Evolutionary conservation across 2,888 invertebrate species (phyloP).

Genomic region (Dascillus cervinus): DNA sequence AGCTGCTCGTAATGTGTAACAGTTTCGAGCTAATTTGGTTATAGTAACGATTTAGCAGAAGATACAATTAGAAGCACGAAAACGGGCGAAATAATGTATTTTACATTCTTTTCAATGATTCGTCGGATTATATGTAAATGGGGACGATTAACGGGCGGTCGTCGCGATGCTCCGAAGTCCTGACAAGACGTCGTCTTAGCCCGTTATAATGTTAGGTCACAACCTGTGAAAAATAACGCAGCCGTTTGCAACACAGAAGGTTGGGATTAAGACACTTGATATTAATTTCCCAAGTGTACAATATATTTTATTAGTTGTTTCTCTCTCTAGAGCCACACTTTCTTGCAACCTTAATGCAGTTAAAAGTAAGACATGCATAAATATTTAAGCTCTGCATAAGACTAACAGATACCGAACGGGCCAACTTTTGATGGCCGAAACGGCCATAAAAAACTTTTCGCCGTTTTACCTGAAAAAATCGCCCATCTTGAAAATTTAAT

Average conservation of each 20-base stretch:
- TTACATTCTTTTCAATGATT: too few relatives aligned
- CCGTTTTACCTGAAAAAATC: constrained; percentile 15
- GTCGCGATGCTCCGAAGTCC: constrained; percentile 23
- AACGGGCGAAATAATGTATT: too few relatives aligned
- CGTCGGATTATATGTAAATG: constrained; percentile 28
- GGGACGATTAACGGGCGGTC: constrained; percentile 29
- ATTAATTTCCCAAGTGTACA: constrained; percentile 45
- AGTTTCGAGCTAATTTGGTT: too few relatives aligned
- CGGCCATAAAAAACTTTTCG: constrained; percentile 18
- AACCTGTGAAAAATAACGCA: constrained; percentile 41
- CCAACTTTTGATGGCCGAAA: constrained; percentile 24
- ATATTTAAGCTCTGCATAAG: constrained; percentile 32
- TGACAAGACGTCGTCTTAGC: constrained; percentile 34
- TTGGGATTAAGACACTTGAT: constrained; percentile 45
- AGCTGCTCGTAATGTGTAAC: too few relatives aligned
- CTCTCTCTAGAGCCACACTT: constrained; percentile 37
- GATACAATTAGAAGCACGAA: too few relatives aligned
- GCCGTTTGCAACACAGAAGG: constrained; percentile 40
- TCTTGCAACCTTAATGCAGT: constrained; percentile 39
- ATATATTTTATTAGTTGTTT: constrained; percentile 45
- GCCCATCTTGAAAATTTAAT: constrained; percentile 22
- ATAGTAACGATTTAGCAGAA: too few relatives aligned
- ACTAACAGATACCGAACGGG: constrained; percentile 21
- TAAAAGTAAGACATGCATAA: constrained; percentile 38
- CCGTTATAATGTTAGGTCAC: constrained; percentile 39